Base-by-base conservation (phyloP, 2,113 vertebrate genomes). In the Ancistrus triradiatus region DNA sequence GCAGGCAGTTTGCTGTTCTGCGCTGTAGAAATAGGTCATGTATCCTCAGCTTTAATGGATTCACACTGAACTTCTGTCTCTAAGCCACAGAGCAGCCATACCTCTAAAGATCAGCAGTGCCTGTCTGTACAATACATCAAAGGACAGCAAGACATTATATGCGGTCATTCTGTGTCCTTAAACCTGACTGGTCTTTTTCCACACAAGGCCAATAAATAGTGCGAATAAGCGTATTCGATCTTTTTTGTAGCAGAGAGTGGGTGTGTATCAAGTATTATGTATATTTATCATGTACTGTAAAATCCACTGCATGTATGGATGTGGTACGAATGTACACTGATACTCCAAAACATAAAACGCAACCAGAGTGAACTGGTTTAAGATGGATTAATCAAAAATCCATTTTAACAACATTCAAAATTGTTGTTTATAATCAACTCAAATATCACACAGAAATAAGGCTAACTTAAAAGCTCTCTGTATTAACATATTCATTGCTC, bases 1-100 rank as follows among this genome's bases (percentile, higher is more conserved):
- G 5, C 14, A 18, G 15, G 25, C 25, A 48, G 52, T 66, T 56
- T 66, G 43, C 33, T 57, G 63, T 51, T 56, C 46, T 66, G 44
- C 48, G 31, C 43, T 66, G 42, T 24, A 24, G 52, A 73, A 73
- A 66, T 73, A 73, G 71, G 71, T 73, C 66, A 73, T 60, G 52
- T 63, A 69, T 60, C 66, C 49, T 52, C 65, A 68, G 59, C 61
- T 65, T 63, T 65, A 73, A 69, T 56, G 62, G 71, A 69, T 73
- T 69, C 71, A 60, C 49, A 69, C 58, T 61, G 56, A 44, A 60
- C 60, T 28, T 28, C 60, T 60, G 22, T 57, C 43, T 66, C 63
- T 11, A 33, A 66, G 53, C 52, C 63, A 58, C 22, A 42, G 52
- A 58, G 15, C 53, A 48, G 43, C 63, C 63, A 48, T 57, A 11